Evolutionary conservation across 2,888 invertebrate species (phyloP).

Genomic region (Strigamia transsilvanica): DNA sequence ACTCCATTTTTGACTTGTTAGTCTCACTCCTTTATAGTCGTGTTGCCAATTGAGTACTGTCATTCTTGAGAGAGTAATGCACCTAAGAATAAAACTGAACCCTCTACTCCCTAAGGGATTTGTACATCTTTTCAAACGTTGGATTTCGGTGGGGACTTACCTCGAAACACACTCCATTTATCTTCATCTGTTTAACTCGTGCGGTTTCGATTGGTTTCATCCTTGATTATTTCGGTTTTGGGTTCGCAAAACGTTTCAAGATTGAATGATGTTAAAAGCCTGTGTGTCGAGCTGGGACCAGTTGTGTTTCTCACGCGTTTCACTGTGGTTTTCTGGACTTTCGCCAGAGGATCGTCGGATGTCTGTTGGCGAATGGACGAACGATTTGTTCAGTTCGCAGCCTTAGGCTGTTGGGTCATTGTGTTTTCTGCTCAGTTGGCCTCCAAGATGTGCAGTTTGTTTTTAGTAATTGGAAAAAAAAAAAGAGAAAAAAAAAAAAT

Average conservation of each 20-base stretch:
- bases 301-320: slow-evolving; percentile 19
- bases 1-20: background rate
- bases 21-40: slow-evolving; percentile 41
- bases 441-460: background rate
- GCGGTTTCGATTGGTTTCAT: no score
- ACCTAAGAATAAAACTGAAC: slow-evolving; percentile 44
- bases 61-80: slow-evolving; percentile 45
- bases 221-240: no score
- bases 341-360: slow-evolving; percentile 46
- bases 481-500: background rate
- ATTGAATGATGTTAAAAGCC: background rate
- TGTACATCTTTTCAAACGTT: background rate
- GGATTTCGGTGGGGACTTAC: background rate
- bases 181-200: background rate
- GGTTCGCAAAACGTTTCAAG: background rate
- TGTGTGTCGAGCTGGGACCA: background rate
- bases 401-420: slow-evolving; percentile 26
- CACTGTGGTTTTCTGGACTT: slow-evolving; percentile 45
- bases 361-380: slow-evolving; percentile 42
- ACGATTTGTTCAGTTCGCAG: slow-evolving; percentile 44
- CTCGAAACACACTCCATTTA: background rate
- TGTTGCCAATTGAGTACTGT: slow-evolving; percentile 38
- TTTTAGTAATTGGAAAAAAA: background rate
- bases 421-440: slow-evolving; percentile 27
- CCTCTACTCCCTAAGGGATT: background rate